phyloP scores from a whole-genome alignment of 53 echinoderm and acorn worm genomes.

The Antedon mediterranea region DNA sequence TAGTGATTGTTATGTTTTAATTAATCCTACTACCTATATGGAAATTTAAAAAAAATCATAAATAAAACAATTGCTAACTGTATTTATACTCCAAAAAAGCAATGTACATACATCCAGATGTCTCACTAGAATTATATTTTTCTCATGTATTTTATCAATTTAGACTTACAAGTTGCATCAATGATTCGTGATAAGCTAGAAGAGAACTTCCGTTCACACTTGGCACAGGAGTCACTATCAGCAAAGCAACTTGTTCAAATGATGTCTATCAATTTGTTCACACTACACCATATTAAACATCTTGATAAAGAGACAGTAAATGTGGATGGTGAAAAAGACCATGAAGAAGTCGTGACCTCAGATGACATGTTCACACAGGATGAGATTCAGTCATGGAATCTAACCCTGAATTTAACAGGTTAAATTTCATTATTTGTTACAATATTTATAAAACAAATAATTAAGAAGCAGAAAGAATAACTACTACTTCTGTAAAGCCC shows the following conservation, averaged over 20 bases:
- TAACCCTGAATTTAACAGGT: conserved; percentile 74
- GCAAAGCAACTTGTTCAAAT: conserved; percentile 93
- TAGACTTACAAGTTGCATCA: conserved; percentile 88
- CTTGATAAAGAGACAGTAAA: conserved; percentile 4
- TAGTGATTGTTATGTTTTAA: too few species aligned
- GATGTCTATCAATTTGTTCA: conserved; percentile 83
- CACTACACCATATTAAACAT: conserved; percentile 51
- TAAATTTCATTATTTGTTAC: too few species aligned
- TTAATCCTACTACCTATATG: too few species aligned
- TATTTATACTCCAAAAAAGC: too few species aligned
- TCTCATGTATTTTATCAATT: not conserved
- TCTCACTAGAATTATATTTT: too few species aligned
- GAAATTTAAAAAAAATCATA: too few species aligned
- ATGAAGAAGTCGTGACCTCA: conserved; percentile 5
- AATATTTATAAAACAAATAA: too few species aligned
- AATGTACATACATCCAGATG: too few species aligned
- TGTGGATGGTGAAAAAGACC: not conserved
- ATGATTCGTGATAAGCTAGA: conserved; percentile 91
- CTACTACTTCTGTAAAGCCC: too few species aligned
- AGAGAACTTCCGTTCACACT: conserved; percentile 90
- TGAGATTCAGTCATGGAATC: conserved; percentile 66
- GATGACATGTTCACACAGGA: conserved; percentile 50
- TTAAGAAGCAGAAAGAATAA: too few species aligned
- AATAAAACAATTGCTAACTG: too few species aligned
- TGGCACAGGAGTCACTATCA: conserved; percentile 81